phyloP scores from a whole-genome alignment of 2,888 invertebrate species.

The Thecophora atra region DNA sequence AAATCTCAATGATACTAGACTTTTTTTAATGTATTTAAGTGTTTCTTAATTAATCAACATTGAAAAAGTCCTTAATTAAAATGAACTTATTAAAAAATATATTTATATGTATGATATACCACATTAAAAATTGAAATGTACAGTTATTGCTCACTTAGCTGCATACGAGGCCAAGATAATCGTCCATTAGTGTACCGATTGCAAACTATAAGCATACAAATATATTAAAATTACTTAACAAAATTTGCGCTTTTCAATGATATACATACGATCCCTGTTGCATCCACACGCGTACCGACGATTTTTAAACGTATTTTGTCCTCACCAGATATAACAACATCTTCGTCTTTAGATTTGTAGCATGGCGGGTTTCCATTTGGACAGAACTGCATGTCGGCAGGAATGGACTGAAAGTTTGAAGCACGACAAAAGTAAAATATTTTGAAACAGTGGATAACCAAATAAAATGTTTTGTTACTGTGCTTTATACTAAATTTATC shows the following conservation, averaged over 20 bases:
- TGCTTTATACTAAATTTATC: background rate
- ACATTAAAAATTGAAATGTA: slow-evolving; percentile 20
- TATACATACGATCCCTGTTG: slow-evolving; percentile 93
- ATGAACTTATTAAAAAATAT: slow-evolving; percentile 32
- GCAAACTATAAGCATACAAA: slow-evolving; percentile 79
- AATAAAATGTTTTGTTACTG: background rate
- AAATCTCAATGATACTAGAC: background rate
- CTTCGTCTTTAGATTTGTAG: slow-evolving; percentile 98
- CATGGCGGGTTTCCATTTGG: slow-evolving; percentile 97
- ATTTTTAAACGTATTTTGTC: slow-evolving; percentile 98
- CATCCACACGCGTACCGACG: slow-evolving; percentile 98
- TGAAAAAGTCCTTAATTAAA: slow-evolving; percentile 10
- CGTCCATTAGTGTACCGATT: slow-evolving; percentile 99
- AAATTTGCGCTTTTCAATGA: slow-evolving; percentile 5
- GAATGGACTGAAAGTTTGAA: slow-evolving; percentile 81
- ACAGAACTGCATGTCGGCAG: slow-evolving; percentile 99
- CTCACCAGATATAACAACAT: slow-evolving; percentile 95
- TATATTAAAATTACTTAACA: background rate
- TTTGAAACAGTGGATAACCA: background rate
- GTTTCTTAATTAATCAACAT: background rate
- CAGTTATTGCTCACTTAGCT: slow-evolving; percentile 52
- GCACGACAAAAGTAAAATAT: slow-evolving; percentile 10
- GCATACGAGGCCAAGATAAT: slow-evolving; percentile 85
- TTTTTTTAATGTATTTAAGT: background rate
- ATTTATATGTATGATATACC: slow-evolving; percentile 37